Percentiles rank a stretch among this genome's conserved stretches.
Evolutionary conservation across 1,140 invertebrate genomes (phyloP).

Genomic region (Cotesia vestalis): DNA sequence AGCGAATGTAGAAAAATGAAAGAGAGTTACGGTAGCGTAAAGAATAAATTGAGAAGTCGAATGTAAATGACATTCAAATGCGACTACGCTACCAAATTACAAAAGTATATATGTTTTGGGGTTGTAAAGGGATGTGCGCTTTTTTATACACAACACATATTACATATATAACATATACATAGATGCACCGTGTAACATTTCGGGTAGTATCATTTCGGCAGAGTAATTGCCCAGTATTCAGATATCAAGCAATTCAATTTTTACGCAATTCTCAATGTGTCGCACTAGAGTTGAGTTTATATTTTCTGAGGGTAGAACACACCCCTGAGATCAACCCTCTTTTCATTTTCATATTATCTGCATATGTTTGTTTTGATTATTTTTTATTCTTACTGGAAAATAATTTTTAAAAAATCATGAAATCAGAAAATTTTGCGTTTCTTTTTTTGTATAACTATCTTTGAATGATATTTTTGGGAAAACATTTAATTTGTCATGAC

Average conservation of each 20-base stretch:
- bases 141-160: neutral
- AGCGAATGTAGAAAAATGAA: slow-evolving; percentile 2
- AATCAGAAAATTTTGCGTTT: no score
- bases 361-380: slow-evolving; percentile 18
- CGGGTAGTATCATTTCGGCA: slow-evolving; percentile 43
- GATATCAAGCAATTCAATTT: slow-evolving; percentile 59
- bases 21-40: slow-evolving; percentile 33
- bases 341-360: slow-evolving; percentile 27
- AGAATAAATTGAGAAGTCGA: slow-evolving; percentile 57
- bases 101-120: slow-evolving; percentile 53
- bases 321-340: slow-evolving; percentile 11
- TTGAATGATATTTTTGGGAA: no score
- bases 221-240: slow-evolving; percentile 62
- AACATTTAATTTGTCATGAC: no score
- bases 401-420: no score
- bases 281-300: slow-evolving; percentile 20
- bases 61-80: slow-evolving; percentile 60
- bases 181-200: slow-evolving; percentile 26
- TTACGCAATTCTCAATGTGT: slow-evolving; percentile 36
- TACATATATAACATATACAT: neutral
- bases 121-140: slow-evolving; percentile 3
- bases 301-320: neutral
- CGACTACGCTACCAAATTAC: slow-evolving; percentile 51
- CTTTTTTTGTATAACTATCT: no score
- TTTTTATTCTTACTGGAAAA: neutral